These are phyloP conservation scores for Manis javanica DNA, from an alignment of 2,797 vertebrate genomes.

Conservation along the genomic window DNA sequence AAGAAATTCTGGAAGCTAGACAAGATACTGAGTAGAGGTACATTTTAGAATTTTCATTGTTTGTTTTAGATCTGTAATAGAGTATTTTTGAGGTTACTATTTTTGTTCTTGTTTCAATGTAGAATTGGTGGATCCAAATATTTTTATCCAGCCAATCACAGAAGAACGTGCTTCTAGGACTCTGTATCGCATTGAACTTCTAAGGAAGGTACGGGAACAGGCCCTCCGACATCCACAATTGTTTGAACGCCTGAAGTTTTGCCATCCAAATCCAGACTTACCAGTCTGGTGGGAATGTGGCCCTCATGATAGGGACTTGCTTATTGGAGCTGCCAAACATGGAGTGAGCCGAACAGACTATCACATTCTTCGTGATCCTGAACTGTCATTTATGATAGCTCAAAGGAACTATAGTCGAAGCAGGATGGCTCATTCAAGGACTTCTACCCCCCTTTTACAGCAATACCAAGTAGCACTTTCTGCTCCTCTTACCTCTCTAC, in stretches of 20 bases:
- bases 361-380: conserved; percentile 98
- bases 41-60: neutral
- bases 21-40: neutral
- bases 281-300: conserved; percentile 99
- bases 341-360: conserved; percentile 99
- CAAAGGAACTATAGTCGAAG: conserved; percentile 97
- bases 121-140: conserved; percentile 92
- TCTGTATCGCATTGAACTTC: conserved; percentile 96
- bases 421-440: conserved; percentile 88
- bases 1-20: conserved; percentile 33
- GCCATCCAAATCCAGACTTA: conserved; percentile 95
- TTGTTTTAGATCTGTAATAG: neutral
- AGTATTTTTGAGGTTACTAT: conserved; percentile 48
- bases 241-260: conserved; percentile 94
- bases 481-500: conserved; percentile 87
- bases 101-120: conserved; percentile 78
- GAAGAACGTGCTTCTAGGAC: conserved; percentile 98
- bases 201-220: conserved; percentile 97
- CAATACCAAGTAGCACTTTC: conserved; percentile 88
- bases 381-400: conserved; percentile 96
- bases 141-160: conserved; percentile 98
- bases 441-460: conserved; percentile 89
- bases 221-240: conserved; percentile 95
- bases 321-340: conserved; percentile 97
- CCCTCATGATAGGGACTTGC: conserved; percentile 96